phyloP scores from a whole-genome alignment of 2,888 invertebrate species.

The Cyrtodaria siliqua region DNA sequence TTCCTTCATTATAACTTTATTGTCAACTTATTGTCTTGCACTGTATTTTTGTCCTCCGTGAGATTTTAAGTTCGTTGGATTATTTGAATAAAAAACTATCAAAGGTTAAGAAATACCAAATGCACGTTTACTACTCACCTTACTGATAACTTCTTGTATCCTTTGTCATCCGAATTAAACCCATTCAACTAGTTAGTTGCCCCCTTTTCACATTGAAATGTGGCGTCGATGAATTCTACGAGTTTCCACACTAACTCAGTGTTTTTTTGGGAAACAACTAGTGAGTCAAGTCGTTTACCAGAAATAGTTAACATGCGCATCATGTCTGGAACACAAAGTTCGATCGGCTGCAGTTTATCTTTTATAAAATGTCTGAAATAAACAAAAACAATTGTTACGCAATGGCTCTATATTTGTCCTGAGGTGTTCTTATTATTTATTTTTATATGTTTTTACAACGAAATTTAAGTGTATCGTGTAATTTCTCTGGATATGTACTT shows the following conservation, averaged over 20 bases:
- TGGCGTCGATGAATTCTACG: neutral
- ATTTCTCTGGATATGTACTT: too few species aligned
- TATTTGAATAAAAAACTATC: too few species aligned
- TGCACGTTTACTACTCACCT: slow-evolving; percentile 22
- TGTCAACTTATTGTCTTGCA: too few species aligned
- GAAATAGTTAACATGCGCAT: slow-evolving; percentile 3
- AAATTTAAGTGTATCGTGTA: too few species aligned
- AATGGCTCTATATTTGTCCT: too few species aligned
- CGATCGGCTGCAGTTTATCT: slow-evolving; percentile 7
- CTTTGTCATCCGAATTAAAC: slow-evolving; percentile 11
- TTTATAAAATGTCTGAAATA: slow-evolving; percentile 37
- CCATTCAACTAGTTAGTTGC: neutral
- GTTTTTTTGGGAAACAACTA: slow-evolving; percentile 26
- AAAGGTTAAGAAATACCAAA: too few species aligned
- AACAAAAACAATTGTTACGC: too few species aligned
- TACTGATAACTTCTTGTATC: slow-evolving; percentile 8
- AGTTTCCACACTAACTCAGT: neutral
- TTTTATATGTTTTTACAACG: too few species aligned
- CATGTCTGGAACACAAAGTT: slow-evolving; percentile 21
- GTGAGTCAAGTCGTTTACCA: slow-evolving; percentile 4
- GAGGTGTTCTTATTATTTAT: too few species aligned
- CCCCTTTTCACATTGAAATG: neutral
- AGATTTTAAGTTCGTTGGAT: too few species aligned
- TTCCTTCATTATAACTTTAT: too few species aligned
- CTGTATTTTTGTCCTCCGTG: too few species aligned